Evolutionary conservation across 2,888 invertebrate species (phyloP).

Genomic region (Sympetrum striolatum): DNA sequence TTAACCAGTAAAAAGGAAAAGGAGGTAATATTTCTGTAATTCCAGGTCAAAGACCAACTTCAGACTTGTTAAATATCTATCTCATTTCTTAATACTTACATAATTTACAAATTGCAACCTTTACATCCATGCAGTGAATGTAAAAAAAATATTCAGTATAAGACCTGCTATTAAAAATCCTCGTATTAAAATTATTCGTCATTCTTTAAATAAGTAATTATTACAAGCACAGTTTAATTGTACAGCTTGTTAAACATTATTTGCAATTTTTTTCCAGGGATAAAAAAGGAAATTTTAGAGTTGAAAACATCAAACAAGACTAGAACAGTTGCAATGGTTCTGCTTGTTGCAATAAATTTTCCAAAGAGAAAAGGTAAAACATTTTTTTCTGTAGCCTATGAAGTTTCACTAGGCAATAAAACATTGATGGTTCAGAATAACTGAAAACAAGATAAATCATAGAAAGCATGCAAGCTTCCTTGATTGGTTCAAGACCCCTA

Average conservation of each 20-base stretch:
- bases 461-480: neutral
- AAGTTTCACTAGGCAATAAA: neutral
- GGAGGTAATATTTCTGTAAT: neutral
- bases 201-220: neutral
- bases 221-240: neutral
- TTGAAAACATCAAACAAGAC: neutral
- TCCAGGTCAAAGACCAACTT: neutral
- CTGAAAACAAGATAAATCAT: neutral
- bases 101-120: neutral
- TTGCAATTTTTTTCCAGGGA: neutral
- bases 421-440: neutral
- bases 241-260: neutral
- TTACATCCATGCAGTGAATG: slow-evolving; percentile 16
- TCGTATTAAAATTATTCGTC: slow-evolving; percentile 24
- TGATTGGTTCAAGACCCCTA: neutral
- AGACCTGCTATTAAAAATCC: slow-evolving; percentile 17
- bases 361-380: neutral
- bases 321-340: neutral
- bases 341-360: no score
- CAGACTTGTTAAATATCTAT: neutral
- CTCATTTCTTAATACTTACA: slow-evolving; percentile 1
- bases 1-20: neutral
- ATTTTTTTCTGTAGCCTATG: neutral
- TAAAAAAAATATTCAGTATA: slow-evolving; percentile 11
- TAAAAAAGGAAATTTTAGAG: neutral